Evolutionary conservation across 2,797 vertebrate genomes (phyloP), one percentile per base, ranked within the genome.

Genomic region (Orientallactaga sibirica): DNA sequence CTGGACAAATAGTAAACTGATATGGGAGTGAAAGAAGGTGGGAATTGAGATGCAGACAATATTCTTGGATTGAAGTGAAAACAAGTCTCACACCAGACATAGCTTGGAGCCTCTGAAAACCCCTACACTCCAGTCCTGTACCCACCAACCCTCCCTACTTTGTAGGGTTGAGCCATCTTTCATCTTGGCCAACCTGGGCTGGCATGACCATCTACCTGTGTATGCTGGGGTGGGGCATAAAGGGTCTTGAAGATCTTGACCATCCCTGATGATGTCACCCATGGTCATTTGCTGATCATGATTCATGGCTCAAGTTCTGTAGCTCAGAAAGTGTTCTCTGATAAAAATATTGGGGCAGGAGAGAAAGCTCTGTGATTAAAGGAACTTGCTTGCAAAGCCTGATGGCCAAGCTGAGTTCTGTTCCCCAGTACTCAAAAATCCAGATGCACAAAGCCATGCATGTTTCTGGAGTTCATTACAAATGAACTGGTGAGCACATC

Each of bases 21-120:
- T 3, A 27, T 43, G 52, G 41, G 20, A 88, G 11, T 67, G 9
- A 76, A 88, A 48, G 6, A 43, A 80, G 48, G 3, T 75, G 43
- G 27, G 8, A 67, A 88, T 19, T 71, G 73, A 48, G 41, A 80
- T 29, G 11, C 48, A 88, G 33, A 78, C 7, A 16, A 19, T 52
- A 68, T 85, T 93, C 81, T 8, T 81, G 52, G 64, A 86, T 6
- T 79, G 85, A 73, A 10, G 27, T 67, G 37, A 87, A 79, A 87
- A 43, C 19, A 84, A n/a, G 10, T 48, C 25, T 66, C 73, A 27
- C 73, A n/a, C 16, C 73, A 68, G n/a, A 86, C 18, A 48, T 25
- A 33, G 3, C 5, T 76, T 85, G 27, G 29, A 86, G 33, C 64
- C 33, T 75, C 37, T 66, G 68, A 18, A 93, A 68, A 83, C 11